Evolutionary conservation across 2,888 invertebrate species (phyloP).

Genomic region (Drosophila histrio): DNA sequence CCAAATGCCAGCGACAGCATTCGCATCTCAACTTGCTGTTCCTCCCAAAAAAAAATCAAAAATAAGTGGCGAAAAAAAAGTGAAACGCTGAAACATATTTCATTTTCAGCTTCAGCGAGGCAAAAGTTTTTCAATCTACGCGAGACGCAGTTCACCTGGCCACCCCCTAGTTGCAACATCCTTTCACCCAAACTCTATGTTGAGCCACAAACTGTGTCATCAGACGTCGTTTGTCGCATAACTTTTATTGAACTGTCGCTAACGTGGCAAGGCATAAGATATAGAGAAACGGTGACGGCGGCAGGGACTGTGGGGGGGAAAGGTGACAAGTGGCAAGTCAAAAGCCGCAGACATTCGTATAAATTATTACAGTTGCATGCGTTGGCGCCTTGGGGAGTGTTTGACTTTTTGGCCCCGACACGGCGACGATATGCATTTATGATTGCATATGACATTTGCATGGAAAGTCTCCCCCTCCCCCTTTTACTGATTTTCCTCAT

Average conservation of each 20-base stretch:
- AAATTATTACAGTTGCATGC: slow-evolving; percentile 69
- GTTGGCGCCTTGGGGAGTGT: slow-evolving; percentile 39
- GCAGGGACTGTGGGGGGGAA: not conserved
- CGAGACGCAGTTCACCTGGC: slow-evolving; percentile 44
- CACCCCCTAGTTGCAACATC: slow-evolving; percentile 9
- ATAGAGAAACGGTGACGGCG: slow-evolving; percentile 1
- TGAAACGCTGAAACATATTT: slow-evolving; percentile 65
- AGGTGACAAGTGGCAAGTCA: slow-evolving; percentile 75
- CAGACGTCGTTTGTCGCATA: slow-evolving; percentile 61
- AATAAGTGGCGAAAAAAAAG: slow-evolving; percentile 3
- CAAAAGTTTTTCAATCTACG: slow-evolving; percentile 75
- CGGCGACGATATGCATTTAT: slow-evolving; percentile 69
- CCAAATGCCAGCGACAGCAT: slow-evolving; percentile 6
- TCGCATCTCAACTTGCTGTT: slow-evolving; percentile 13
- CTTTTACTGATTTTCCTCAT: too few species aligned
- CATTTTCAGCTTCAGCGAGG: slow-evolving; percentile 72
- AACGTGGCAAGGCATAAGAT: slow-evolving; percentile 5
- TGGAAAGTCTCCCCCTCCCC: slow-evolving; percentile 7
- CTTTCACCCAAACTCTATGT: slow-evolving; percentile 9
- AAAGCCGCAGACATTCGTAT: slow-evolving; percentile 77
- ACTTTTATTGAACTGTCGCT: slow-evolving; percentile 78
- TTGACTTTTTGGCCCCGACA: slow-evolving; percentile 41
- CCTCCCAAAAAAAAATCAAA: slow-evolving; percentile 3
- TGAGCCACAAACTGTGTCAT: slow-evolving; percentile 68
- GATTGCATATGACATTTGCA: slow-evolving; percentile 76